Evolutionary conservation across 2,888 invertebrate species (phyloP).

Genomic region (Elegia similella): DNA sequence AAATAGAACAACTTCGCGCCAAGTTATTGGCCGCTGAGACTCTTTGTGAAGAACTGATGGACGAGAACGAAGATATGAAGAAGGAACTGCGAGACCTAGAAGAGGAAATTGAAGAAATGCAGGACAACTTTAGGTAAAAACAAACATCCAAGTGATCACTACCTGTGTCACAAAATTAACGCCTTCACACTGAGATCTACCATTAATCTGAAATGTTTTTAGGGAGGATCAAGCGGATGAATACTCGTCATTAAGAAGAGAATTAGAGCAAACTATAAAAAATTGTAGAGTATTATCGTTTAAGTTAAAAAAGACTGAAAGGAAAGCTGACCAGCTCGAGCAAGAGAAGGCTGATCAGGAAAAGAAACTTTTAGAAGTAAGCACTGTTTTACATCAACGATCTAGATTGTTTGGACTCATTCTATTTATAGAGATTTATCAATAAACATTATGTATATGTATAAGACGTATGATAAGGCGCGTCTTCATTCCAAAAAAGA

Average conservation of each 20-base stretch:
- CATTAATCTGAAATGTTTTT: constrained; percentile 33
- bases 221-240: constrained; percentile 98
- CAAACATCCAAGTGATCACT: not conserved
- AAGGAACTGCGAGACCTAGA: constrained; percentile 96
- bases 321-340: constrained; percentile 92
- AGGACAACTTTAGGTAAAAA: constrained; percentile 92
- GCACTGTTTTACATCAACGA: not conserved
- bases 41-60: constrained; percentile 95
- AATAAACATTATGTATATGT: too few relatives aligned
- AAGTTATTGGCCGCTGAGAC: constrained; percentile 95
- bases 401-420: not conserved
- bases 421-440: not conserved
- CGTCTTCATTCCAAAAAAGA: too few relatives aligned
- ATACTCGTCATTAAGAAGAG: constrained; percentile 95
- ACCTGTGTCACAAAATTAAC: not conserved
- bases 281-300: constrained; percentile 99
- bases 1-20: constrained; percentile 87
- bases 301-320: constrained; percentile 97
- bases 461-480: too few relatives aligned
- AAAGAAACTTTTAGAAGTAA: constrained; percentile 83
- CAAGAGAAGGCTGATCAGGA: constrained; percentile 90
- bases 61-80: constrained; percentile 97
- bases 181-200: constrained; percentile 16
- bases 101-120: constrained; percentile 99
- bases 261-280: constrained; percentile 97